Conservation (phyloP, 2,797 vertebrate genomes). For the Psittacula echo region DNA sequence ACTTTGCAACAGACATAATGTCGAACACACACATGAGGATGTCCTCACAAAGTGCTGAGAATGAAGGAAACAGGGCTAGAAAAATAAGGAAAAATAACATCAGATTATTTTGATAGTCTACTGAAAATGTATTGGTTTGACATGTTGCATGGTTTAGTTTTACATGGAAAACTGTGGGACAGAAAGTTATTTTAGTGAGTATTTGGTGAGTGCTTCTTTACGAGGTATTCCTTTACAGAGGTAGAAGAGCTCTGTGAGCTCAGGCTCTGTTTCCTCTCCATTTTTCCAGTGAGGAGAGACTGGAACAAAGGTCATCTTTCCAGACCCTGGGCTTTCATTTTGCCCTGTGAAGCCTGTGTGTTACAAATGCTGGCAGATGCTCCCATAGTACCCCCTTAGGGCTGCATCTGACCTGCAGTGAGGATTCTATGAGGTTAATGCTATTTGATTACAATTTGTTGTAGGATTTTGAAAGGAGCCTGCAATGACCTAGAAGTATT, state of each 20-base stretch:
- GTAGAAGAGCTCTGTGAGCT: neutral
- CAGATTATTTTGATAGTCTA: conserved; percentile 36
- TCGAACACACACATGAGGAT: neutral
- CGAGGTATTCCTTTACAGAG: neutral
- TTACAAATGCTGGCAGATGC: neutral
- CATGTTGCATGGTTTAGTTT: conserved; percentile 42
- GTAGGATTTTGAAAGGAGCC: neutral
- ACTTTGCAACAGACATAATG: conserved; percentile 27
- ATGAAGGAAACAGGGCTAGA: conserved; percentile 16
- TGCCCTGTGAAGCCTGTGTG: neutral
- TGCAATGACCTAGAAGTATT: neutral
- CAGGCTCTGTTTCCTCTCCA: neutral
- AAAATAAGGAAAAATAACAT: conserved; percentile 42
- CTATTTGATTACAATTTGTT: neutral
- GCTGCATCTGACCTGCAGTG: neutral
- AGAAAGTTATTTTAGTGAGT: conserved; percentile 28
- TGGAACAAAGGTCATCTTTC: neutral
- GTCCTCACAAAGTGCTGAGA: conserved; percentile 43
- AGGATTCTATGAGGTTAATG: neutral
- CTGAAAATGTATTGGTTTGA: conserved; percentile 30
- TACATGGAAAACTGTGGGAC: conserved; percentile 20
- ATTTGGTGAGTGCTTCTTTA: neutral
- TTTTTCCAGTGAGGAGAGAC: neutral
- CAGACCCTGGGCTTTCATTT: neutral
- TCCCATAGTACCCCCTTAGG: neutral